Conservation (phyloP, 2,113 vertebrate genomes). For the Chaetorhynchus papuensis region DNA sequence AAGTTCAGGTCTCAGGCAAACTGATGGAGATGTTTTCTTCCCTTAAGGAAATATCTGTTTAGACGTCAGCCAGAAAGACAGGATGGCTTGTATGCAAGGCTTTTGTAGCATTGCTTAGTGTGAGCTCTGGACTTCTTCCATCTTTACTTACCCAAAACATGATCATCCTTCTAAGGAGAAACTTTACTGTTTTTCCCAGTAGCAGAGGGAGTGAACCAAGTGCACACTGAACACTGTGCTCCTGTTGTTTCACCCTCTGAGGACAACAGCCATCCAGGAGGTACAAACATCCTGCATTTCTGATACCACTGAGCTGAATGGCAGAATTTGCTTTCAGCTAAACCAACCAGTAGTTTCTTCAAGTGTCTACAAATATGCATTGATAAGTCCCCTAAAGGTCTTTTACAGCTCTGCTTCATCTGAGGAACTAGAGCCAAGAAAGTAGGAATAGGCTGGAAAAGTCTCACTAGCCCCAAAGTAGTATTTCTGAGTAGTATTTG, state of each 20-base stretch:
- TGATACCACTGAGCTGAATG: background rate
- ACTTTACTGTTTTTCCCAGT: background rate
- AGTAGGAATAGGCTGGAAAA: background rate
- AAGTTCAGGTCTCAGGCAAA: background rate
- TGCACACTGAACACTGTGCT: background rate
- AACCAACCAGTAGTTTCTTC: background rate
- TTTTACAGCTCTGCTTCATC: background rate
- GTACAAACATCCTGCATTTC: background rate
- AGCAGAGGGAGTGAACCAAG: background rate
- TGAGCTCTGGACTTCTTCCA: background rate
- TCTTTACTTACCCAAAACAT: background rate
- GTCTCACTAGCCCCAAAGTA: background rate
- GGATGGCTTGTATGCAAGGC: background rate
- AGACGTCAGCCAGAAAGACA: background rate
- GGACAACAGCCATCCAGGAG: background rate
- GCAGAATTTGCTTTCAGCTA: background rate
- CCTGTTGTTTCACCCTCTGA: background rate
- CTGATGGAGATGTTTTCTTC: constrained; percentile 15
- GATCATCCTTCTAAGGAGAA: background rate
- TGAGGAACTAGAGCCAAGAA: background rate
- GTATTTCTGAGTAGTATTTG: background rate
- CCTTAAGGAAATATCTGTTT: background rate
- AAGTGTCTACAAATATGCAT: background rate
- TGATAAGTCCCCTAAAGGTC: background rate
- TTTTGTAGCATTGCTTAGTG: background rate